Conservation (phyloP, 2,113 vertebrate genomes). For the Coryphaenoides rupestris region DNA sequence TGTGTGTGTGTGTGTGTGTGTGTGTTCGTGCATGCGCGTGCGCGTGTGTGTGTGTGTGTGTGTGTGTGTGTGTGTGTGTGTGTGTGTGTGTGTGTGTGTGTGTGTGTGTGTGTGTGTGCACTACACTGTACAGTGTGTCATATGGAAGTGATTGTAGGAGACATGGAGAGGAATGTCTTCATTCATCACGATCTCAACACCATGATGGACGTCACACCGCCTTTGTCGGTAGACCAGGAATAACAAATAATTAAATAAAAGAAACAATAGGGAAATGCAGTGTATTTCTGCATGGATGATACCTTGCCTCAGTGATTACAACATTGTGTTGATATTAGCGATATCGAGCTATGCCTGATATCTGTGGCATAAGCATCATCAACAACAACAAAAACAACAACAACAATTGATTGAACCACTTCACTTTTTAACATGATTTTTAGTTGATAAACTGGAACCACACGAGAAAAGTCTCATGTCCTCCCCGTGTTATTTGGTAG, state of each 20-base stretch:
- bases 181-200: conserved; percentile 48
- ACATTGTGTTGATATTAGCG: too few relatives aligned
- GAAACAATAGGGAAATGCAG: background rate
- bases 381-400: too few relatives aligned
- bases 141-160: conserved; percentile 55
- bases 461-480: too few relatives aligned
- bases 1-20: background rate
- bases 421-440: too few relatives aligned
- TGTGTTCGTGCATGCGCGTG: background rate
- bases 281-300: background rate
- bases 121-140: conserved; percentile 25
- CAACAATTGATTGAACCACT: too few relatives aligned
- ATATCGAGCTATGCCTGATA: too few relatives aligned
- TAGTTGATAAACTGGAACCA: too few relatives aligned
- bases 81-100: conserved; percentile 1
- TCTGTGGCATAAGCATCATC: too few relatives aligned
- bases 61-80: conserved; percentile 7
- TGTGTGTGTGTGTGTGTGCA: conserved; percentile 12
- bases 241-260: background rate
- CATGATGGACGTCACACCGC: conserved; percentile 44
- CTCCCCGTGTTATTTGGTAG: too few relatives aligned
- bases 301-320: too few relatives aligned
- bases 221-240: conserved; percentile 26
- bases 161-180: conserved; percentile 17
- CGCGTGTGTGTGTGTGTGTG: too few relatives aligned